Evolutionary conservation across 2,797 vertebrate species (phyloP), one percentile per base, ranked within the genome.

Genomic region (Thamnophis elegans): DNA sequence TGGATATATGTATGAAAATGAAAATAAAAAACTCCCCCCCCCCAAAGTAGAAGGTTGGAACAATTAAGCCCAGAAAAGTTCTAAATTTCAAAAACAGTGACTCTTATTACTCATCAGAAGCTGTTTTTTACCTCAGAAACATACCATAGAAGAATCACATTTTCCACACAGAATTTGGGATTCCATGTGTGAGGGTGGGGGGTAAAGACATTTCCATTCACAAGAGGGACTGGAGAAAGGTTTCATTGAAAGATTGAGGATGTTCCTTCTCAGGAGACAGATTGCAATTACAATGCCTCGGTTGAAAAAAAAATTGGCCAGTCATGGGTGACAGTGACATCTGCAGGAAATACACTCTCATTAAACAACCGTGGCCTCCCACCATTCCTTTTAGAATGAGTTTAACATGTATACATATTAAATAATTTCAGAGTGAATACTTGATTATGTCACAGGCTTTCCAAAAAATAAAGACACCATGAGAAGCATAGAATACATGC

Each of bases 271-370:
- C 53, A 18, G 42, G 59, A 88, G 88, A 90, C 0, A 2, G 20
- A 12, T 26, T 59, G 7, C 20, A 54, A 18, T 89, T 65, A 68
- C n/a, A 32, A 68, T 68, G 73, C 54, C 56, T 58, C 51, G 47
- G 32, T 9, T 1, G 1, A 13, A 26, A n/a, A 8, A 14, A 51
- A 62, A 42, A 25, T 62, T 62, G 56, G 56, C 51, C 28, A 58
- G 86, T 68, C 22, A 60, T 68, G 91, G 42, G 28, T 94, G 85
- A 85, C 28, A 82, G 93, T 90, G 93, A 88, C 91, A 92, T 54
- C 91, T 93, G 56, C 91, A 92, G 93, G 91, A 93, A 90, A 85
- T 36, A 65, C 11, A 28, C 59, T n/a, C 58, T 85, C 58, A 91
- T 85, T 92, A 68, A 73, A 62, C 0, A 58, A 22, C 5, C 1